Evolutionary conservation across 2,797 vertebrate species (phyloP), one percentile per base, ranked within the genome.

Genomic region (Leuciscus waleckii): DNA sequence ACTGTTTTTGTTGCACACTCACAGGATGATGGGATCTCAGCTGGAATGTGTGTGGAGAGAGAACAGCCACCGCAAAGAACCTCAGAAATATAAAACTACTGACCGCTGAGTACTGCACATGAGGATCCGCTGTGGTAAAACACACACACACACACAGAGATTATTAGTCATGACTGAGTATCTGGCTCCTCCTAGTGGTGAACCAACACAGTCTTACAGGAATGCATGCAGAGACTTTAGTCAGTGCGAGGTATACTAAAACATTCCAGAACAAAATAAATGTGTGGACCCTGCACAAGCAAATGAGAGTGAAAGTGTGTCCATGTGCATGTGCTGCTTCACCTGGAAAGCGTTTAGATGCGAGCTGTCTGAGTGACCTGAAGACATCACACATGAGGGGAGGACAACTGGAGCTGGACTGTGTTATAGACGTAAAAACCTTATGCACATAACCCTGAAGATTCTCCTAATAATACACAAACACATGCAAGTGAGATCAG

Each of bases 31-130:
- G 98, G 88, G 96, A 95, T 90, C 97, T 97, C 85, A 99, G 97
- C 92, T 99, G 98, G 94, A 98, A 99, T 91, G 97, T 97, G 94
- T 99, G 97, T 90, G 98, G 98, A 87, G 97, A 98, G 86, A 99
- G 94, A 91, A 99, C 97, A 63, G 98, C 98, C 86, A 99, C 98
- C 63, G 98, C 98, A 91, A 99, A 99, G 95, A 99, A 99, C 89
- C 98, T 97, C 92, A 99, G 95, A 92, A 99, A 99, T 91, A 99
- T 97, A 93, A 99, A 99, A 95, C 98, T 99, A 97, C 98, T 99
- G 90, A 99, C 98, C 67, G 98, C 98, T 8, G 98, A 99, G 93
- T 99, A 99, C 92, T 99, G 97, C 91, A 99, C 98, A 90, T 99
- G 98, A 89, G 98, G 98, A 92, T 99, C 97, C 89, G 95, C 98